Evolutionary conservation across 2,113 vertebrate genomes (phyloP).

Genomic region (Stercorarius parasiticus): DNA sequence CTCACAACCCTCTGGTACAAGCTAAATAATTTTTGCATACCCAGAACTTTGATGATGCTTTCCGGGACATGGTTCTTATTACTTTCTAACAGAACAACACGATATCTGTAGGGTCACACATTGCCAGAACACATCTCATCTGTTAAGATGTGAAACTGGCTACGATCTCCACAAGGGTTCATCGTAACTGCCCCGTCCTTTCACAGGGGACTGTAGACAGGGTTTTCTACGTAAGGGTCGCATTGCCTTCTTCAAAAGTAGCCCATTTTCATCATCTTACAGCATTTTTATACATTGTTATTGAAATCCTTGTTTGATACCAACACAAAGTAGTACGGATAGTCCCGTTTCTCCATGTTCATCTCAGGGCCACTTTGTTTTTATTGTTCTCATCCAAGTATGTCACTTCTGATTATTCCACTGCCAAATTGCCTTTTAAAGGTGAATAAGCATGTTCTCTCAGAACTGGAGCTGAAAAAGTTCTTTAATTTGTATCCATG

Average conservation of each 20-base stretch:
- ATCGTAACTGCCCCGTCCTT: background rate
- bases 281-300: background rate
- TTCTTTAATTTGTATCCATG: background rate
- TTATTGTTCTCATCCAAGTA: background rate
- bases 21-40: background rate
- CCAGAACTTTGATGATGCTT: background rate
- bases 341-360: background rate
- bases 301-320: background rate
- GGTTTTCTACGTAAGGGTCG: background rate
- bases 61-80: background rate
- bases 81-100: background rate
- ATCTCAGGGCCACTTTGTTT: background rate
- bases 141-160: background rate
- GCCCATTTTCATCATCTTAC: background rate
- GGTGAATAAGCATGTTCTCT: background rate
- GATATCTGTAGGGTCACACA: accelerated
- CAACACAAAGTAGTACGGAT: background rate
- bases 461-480: background rate
- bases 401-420: slow-evolving; percentile 21
- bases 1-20: background rate
- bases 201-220: background rate
- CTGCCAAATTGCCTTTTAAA: background rate
- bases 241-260: slow-evolving; percentile 9
- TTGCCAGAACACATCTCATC: too few relatives aligned
- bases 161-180: background rate